A percentile compares a stretch with the other conserved stretches of the same genome.
These are phyloP conservation scores for Solen grandis DNA, from an alignment of 1,140 invertebrate species.

Conservation along the genomic window DNA sequence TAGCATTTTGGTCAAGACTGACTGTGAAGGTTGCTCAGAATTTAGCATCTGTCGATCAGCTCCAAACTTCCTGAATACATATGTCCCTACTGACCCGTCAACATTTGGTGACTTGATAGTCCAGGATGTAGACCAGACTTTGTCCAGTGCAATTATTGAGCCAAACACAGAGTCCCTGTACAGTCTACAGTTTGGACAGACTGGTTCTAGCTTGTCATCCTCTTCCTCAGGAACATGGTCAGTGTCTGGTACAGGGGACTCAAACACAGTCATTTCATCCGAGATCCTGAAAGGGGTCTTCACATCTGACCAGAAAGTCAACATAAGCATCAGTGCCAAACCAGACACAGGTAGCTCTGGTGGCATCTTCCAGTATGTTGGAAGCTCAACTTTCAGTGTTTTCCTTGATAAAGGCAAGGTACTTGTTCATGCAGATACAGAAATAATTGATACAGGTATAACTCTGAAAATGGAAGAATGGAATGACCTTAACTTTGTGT, in stretches of 20 bases:
- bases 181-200: constrained; percentile 36
- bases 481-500: constrained; percentile 27
- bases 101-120: constrained; percentile 38
- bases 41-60: constrained; percentile 15
- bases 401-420: constrained; percentile 33
- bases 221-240: neutral
- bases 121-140: constrained; percentile 8
- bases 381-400: constrained; percentile 30
- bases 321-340: constrained; percentile 29
- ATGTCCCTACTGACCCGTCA: constrained; percentile 25
- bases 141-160: constrained; percentile 25
- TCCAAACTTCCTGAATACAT: constrained; percentile 20
- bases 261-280: constrained; percentile 14
- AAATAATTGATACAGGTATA: constrained; percentile 35
- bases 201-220: neutral
- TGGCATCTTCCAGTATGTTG: constrained; percentile 48
- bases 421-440: constrained; percentile 23
- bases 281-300: constrained; percentile 19
- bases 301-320: constrained; percentile 14
- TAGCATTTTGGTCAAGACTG: constrained; percentile 16
- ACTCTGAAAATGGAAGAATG: constrained; percentile 14
- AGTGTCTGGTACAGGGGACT: constrained; percentile 22
- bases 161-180: constrained; percentile 22
- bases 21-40: constrained; percentile 28
- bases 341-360: constrained; percentile 41